A percentile compares a stretch with the other conserved stretches of the same genome.
phyloP scores from a whole-genome alignment of 2,113 vertebrate species.

The Myotis lucifugus region DNA sequence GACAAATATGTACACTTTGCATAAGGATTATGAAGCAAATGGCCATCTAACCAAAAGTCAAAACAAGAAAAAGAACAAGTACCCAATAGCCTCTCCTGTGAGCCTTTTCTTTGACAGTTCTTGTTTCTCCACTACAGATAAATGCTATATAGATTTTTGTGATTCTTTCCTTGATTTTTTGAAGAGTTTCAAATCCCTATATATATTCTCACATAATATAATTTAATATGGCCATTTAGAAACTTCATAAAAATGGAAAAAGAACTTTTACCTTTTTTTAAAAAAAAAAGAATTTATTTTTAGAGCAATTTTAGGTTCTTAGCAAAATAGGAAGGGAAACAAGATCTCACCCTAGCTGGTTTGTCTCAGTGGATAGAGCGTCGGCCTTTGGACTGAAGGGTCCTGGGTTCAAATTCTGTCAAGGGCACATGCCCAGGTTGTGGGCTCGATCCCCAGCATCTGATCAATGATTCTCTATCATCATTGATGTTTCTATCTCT shows the following conservation, averaged over 20 bases:
- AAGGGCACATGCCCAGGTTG: too few relatives aligned
- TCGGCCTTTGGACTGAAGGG: too few relatives aligned
- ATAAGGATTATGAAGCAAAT: conserved; percentile 15
- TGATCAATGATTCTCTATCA: too few relatives aligned
- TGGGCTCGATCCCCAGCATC: too few relatives aligned
- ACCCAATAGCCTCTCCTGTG: neutral
- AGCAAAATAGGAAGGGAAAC: neutral
- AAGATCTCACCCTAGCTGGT: too few relatives aligned
- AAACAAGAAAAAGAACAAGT: neutral
- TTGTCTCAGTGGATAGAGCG: too few relatives aligned
- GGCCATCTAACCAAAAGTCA: neutral
- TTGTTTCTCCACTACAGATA: neutral
- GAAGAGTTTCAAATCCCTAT: neutral
- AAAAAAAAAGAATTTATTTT: neutral
- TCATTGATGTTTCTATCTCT: too few relatives aligned
- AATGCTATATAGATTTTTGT: neutral
- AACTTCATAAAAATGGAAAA: neutral
- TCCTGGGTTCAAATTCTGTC: too few relatives aligned
- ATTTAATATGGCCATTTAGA: neutral
- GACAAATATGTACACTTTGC: neutral
- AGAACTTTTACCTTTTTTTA: neutral
- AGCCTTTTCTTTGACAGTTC: neutral
- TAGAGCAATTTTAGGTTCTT: neutral
- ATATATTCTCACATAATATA: neutral
- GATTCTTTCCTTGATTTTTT: neutral